A percentile compares a stretch with the other conserved stretches of the same genome.
phyloP scores from a whole-genome alignment of 2,888 invertebrate species.

The Acholoe squamosa region DNA sequence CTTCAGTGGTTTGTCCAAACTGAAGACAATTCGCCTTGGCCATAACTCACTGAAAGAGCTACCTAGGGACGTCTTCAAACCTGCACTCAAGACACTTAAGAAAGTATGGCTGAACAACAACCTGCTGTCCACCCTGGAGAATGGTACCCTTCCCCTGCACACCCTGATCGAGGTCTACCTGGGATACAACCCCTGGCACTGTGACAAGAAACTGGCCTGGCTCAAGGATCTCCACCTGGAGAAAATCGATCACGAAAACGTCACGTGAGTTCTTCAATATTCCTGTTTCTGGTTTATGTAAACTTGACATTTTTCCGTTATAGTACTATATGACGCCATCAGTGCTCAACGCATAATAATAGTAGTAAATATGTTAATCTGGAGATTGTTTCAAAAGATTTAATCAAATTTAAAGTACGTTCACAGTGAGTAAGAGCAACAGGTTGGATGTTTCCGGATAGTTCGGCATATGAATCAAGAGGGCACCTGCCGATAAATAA shows the following conservation, averaged over 20 bases:
- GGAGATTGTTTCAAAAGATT: too few relatives aligned
- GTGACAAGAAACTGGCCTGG: slow-evolving; percentile 31
- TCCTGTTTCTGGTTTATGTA: too few relatives aligned
- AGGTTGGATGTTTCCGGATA: too few relatives aligned
- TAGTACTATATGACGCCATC: too few relatives aligned
- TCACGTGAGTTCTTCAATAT: slow-evolving; percentile 11
- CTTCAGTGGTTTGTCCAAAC: neutral
- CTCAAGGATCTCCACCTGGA: slow-evolving; percentile 26
- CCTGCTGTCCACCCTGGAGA: slow-evolving; percentile 18
- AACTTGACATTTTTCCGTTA: too few relatives aligned
- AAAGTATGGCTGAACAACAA: neutral
- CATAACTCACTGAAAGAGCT: neutral
- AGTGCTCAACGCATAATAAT: too few relatives aligned
- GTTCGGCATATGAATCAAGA: too few relatives aligned
- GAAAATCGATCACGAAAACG: slow-evolving; percentile 47
- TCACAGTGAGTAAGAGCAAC: too few relatives aligned
- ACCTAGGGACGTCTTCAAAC: neutral
- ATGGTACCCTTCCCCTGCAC: slow-evolving; percentile 8
- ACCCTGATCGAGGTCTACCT: neutral
- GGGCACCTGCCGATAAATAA: too few relatives aligned
- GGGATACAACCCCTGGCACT: slow-evolving; percentile 54
- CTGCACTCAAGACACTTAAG: neutral
- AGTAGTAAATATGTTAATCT: too few relatives aligned
- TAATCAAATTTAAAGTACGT: too few relatives aligned
- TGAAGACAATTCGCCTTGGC: neutral